A percentile compares a stretch with the other conserved stretches of the same genome.
These are phyloP conservation scores for Natator depressus DNA, from an alignment of 2,113 vertebrate genomes.

Conservation along the genomic window DNA sequence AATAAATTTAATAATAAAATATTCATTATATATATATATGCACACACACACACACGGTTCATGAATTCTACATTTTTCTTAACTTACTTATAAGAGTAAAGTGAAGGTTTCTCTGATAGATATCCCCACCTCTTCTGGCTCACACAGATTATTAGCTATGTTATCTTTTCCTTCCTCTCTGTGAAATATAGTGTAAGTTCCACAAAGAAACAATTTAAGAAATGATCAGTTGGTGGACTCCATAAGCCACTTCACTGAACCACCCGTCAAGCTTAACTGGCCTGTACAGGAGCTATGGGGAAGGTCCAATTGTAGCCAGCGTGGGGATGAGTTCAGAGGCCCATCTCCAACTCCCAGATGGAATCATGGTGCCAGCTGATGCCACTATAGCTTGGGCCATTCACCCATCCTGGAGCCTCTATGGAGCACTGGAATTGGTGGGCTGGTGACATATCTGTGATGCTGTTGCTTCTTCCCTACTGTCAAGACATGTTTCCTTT, in stretches of 20 bases:
- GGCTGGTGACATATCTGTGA: background rate
- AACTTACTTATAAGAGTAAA: background rate
- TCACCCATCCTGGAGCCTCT: background rate
- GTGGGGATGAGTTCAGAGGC: background rate
- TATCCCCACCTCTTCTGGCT: background rate
- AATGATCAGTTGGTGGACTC: background rate
- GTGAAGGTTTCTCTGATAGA: background rate
- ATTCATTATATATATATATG: background rate
- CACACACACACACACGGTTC: background rate
- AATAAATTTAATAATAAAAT: background rate
- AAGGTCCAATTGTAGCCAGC: background rate
- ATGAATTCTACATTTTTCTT: background rate
- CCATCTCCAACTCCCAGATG: background rate
- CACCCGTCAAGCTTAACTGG: background rate
- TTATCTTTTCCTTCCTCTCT: background rate
- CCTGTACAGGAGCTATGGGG: rapidly evolving
- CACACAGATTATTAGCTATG: background rate
- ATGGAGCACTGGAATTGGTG: background rate
- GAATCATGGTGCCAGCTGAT: background rate
- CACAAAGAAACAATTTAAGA: background rate
- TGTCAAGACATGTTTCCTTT: background rate
- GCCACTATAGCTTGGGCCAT: too few species aligned
- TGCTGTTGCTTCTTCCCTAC: background rate
- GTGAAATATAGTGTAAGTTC: background rate
- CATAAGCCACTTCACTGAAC: background rate